Evolutionary conservation across 64 coral and sea anemone species (phyloP), one percentile per base, ranked within the genome.

Genomic region (Astreopora myriophthalma): DNA sequence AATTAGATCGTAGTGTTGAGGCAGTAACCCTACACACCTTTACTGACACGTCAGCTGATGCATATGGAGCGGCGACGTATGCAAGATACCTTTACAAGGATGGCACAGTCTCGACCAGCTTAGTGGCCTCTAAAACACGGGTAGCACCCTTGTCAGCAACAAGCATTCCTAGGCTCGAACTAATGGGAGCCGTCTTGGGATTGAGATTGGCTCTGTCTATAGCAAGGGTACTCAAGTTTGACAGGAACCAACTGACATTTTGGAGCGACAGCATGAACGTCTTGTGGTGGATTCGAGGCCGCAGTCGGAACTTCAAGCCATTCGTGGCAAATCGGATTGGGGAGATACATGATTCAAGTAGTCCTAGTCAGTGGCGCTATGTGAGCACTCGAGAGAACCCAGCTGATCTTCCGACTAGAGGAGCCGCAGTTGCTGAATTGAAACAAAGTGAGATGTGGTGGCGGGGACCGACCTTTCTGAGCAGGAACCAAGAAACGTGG

Each of bases 141-240:
- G 85, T 94, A 42, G 68, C 64, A 14, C 75, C 92, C 13, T 19
- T 88, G 30, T 72, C 23, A 88, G 64, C 30, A 34, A 46, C 60
- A 44, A 88, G 74, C 36, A 88, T 94, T 38, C 92, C 85, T 31
- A 42, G 75, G 48, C 85, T 94, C 26, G 75, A 83, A 72, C 92
- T 94, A 60, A 82, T 82, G 92, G 92, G 64, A 26, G 85, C 85
- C 66, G 74, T 88, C 11, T 36, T 93, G 60, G 51, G 6, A 44
- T 44, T 67, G 23, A 67, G 22, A 71, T 34, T 71, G 74, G 85
- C 78, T 52, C 69, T 80, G 69, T 75, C 38, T 66, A 55, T 19
- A 80, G 28, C 84, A 57, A 85, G 65, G 22, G 72, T 86, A 11
- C 69, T 51, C 30, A 68, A 80, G 73, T 66, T 90, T 19, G 57